phyloP scores from a whole-genome alignment of 2,888 invertebrate genomes.

The Epirrita christyi region DNA sequence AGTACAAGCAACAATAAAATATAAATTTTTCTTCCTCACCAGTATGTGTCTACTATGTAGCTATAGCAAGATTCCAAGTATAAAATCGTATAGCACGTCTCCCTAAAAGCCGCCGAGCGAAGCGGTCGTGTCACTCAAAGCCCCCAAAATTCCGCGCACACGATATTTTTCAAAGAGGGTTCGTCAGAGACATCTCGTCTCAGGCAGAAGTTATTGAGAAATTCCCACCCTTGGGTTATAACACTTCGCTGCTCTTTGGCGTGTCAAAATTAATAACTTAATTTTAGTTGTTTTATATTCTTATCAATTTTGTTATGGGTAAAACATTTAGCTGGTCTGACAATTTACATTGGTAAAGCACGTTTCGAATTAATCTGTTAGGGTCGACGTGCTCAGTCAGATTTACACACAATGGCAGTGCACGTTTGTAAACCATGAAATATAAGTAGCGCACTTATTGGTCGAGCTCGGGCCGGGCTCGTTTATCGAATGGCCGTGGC shows the following conservation, averaged over 20 bases:
- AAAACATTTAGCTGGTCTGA: slow-evolving; percentile 31
- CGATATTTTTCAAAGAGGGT: slow-evolving; percentile 60
- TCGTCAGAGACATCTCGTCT: slow-evolving; percentile 51
- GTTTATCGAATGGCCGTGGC: slow-evolving; percentile 54
- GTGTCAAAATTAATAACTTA: slow-evolving; percentile 45
- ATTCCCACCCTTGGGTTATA: slow-evolving; percentile 55
- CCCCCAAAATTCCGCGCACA: slow-evolving; percentile 58
- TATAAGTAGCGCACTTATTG: slow-evolving; percentile 60
- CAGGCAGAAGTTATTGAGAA: slow-evolving; percentile 48
- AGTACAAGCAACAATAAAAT: neutral
- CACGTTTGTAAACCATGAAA: slow-evolving; percentile 62
- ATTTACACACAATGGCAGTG: slow-evolving; percentile 73
- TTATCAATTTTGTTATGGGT: slow-evolving; percentile 17
- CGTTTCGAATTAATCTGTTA: slow-evolving; percentile 62
- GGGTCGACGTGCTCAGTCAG: slow-evolving; percentile 61
- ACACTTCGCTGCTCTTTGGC: slow-evolving; percentile 48
- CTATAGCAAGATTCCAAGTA: slow-evolving; percentile 10
- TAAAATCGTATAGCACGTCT: slow-evolving; percentile 21
- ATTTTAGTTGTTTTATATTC: slow-evolving; percentile 10
- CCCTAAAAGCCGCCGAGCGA: slow-evolving; percentile 52
- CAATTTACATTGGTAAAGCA: slow-evolving; percentile 45
- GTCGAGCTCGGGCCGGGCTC: slow-evolving; percentile 42
- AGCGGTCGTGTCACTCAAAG: slow-evolving; percentile 58
- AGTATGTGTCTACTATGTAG: neutral
- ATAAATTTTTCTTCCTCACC: neutral